phyloP scores from a whole-genome alignment of 2,113 vertebrate species.

The Neofelis nebulosa region DNA sequence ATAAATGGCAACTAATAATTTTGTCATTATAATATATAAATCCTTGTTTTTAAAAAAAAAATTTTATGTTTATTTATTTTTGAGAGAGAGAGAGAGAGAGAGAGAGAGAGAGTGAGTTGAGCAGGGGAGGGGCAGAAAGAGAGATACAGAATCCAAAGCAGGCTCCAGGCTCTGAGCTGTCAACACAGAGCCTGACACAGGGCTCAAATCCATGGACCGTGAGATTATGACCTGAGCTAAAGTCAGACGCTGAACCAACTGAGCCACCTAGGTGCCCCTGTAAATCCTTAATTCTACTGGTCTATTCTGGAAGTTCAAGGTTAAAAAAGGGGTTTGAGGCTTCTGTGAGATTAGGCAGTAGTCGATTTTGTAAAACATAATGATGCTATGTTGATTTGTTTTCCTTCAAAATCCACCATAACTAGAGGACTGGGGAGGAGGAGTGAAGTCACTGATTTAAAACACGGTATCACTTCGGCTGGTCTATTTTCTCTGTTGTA shows the following conservation, averaged over 20 bases:
- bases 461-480: neutral
- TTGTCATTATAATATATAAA: slow-evolving; percentile 50
- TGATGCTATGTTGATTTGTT: neutral
- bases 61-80: no score
- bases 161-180: no score
- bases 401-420: neutral
- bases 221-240: no score
- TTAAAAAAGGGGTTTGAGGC: neutral
- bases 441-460: neutral
- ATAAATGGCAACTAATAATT: neutral
- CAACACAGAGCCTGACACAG: no score
- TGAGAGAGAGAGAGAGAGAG: no score
- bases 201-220: no score
- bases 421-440: neutral
- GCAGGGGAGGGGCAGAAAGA: no score
- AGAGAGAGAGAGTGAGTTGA: no score
- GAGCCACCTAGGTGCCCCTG: no score
- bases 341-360: neutral
- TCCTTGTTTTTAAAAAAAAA: neutral
- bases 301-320: slow-evolving; percentile 9
- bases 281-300: neutral
- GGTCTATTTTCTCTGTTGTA: neutral
- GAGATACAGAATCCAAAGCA: no score
- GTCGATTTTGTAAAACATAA: slow-evolving; percentile 8
- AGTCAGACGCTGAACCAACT: no score